These are phyloP conservation scores for Pseudomyrmex cubaensis DNA, from an alignment of 1,140 invertebrate genomes.

Conservation along the genomic window DNA sequence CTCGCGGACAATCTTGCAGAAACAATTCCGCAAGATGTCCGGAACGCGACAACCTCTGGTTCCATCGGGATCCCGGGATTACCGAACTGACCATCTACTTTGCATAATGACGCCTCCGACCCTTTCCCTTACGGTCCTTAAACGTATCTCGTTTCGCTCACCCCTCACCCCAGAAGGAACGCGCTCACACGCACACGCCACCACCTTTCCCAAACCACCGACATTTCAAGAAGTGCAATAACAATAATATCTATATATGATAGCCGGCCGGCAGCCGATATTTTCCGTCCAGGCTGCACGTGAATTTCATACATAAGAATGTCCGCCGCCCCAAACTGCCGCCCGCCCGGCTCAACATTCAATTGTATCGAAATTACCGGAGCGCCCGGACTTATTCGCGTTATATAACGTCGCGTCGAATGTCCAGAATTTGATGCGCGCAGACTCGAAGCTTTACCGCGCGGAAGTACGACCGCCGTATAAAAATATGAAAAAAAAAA, in stretches of 20 bases:
- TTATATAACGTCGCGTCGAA: neutral
- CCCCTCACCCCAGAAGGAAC: slow-evolving; percentile 18
- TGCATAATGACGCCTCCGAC: slow-evolving; percentile 82
- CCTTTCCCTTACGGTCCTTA: slow-evolving; percentile 10
- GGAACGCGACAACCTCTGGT: slow-evolving; percentile 78
- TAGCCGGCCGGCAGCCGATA: slow-evolving; percentile 37
- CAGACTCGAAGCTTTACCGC: neutral
- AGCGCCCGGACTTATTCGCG: neutral
- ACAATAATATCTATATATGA: slow-evolving; percentile 75
- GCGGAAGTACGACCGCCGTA: neutral
- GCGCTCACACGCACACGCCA: slow-evolving; percentile 33
- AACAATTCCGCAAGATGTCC: slow-evolving; percentile 82
- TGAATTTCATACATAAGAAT: slow-evolving; percentile 81
- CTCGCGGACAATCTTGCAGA: slow-evolving; percentile 71
- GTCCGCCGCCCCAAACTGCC: slow-evolving; percentile 16
- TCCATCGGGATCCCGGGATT: slow-evolving; percentile 78
- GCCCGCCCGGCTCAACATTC: slow-evolving; percentile 76
- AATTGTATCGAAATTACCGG: slow-evolving; percentile 74
- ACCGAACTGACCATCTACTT: slow-evolving; percentile 84
- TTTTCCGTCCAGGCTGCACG: slow-evolving; percentile 63
- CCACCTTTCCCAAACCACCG: slow-evolving; percentile 30
- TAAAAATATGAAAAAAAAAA: neutral
- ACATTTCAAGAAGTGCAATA: slow-evolving; percentile 70
- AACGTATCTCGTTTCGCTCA: slow-evolving; percentile 32
- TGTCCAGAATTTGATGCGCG: slow-evolving; percentile 42